phyloP scores from a whole-genome alignment of 2,113 vertebrate species.

The Rhipidura dahli region DNA sequence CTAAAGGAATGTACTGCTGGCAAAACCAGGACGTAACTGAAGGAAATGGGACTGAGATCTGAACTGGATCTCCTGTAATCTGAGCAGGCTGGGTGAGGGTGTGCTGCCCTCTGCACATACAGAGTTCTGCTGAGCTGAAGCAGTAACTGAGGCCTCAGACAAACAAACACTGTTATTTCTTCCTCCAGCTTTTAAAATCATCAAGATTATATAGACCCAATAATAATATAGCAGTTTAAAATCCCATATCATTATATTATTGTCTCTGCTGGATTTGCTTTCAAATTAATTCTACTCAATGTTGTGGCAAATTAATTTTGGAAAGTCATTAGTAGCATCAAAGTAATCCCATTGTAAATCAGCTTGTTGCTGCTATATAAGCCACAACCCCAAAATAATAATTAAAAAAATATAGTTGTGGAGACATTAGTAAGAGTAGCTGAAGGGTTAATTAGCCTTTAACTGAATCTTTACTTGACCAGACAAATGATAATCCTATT shows the following conservation, averaged over 20 bases:
- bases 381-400: background rate
- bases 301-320: slow-evolving; percentile 50
- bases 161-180: background rate
- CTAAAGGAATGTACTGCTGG: background rate
- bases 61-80: background rate
- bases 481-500: slow-evolving; percentile 52
- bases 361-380: background rate
- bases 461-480: slow-evolving; percentile 66
- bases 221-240: slow-evolving; percentile 20
- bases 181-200: slow-evolving; percentile 17
- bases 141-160: background rate
- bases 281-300: slow-evolving; percentile 34
- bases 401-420: background rate
- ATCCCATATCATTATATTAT: slow-evolving; percentile 7
- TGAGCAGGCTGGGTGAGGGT: background rate
- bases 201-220: slow-evolving; percentile 7
- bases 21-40: background rate
- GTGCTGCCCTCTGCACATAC: rapidly evolving
- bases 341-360: background rate
- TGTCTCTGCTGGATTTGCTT: slow-evolving; percentile 17
- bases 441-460: slow-evolving; percentile 60
- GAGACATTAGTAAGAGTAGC: background rate
- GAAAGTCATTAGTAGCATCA: background rate
- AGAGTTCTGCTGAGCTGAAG: background rate
- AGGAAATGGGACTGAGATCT: background rate